A percentile compares a stretch with the other conserved stretches of the same genome.
Conservation (phyloP, 2,888 invertebrate species). For the Drosophila robusta region DNA sequence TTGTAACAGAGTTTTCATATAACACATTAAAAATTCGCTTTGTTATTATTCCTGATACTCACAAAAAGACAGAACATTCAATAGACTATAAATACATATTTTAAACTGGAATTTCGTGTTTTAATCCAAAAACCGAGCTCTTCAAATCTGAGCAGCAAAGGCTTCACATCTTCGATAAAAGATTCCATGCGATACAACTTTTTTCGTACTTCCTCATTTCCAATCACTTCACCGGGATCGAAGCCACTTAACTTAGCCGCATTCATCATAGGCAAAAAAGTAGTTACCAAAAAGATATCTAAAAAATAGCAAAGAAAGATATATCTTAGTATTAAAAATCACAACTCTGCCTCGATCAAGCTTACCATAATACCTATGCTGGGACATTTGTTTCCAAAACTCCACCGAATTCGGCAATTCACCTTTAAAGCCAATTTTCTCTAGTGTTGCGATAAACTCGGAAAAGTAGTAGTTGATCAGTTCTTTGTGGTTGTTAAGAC, state of each 20-base stretch:
- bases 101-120: not conserved
- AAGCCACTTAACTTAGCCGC: constrained; percentile 11
- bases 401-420: constrained; percentile 60
- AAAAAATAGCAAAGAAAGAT: not conserved
- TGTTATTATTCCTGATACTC: not conserved
- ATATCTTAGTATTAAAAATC: too few relatives aligned
- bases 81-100: not conserved
- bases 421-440: constrained; percentile 48
- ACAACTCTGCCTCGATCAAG: not conserved
- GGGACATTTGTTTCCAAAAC: constrained; percentile 59
- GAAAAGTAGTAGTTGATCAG: constrained; percentile 58
- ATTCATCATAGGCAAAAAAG: constrained; percentile 35
- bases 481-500: constrained; percentile 54
- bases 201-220: constrained; percentile 21
- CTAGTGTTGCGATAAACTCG: constrained; percentile 41
- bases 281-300: constrained; percentile 36
- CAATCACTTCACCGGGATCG: constrained; percentile 14
- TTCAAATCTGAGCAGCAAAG: constrained; percentile 28
- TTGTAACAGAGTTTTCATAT: too few relatives aligned
- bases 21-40: too few relatives aligned
- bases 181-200: constrained; percentile 16
- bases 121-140: constrained; percentile 30
- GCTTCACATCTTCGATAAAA: constrained; percentile 30
- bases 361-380: constrained; percentile 70
- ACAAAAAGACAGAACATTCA: too few relatives aligned